Conservation (phyloP, 2,888 invertebrate genomes). For the Disparrhopalites patrizii region DNA sequence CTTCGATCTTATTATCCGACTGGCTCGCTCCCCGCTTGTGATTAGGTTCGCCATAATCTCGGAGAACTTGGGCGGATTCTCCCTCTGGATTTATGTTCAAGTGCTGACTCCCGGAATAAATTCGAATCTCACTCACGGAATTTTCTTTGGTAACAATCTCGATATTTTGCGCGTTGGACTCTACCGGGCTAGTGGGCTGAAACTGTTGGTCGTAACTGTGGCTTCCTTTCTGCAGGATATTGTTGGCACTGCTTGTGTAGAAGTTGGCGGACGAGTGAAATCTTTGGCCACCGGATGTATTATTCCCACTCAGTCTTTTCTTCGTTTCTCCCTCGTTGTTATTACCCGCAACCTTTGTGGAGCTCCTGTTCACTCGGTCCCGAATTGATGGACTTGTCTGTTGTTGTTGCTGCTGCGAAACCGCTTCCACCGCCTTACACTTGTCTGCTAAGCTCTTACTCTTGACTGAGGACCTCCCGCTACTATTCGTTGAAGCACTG, state of each 20-base stretch:
- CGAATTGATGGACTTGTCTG: background rate
- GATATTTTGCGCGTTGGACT: constrained; percentile 38
- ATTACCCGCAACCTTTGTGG: too few species aligned
- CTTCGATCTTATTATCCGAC: constrained; percentile 22
- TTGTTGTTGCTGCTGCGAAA: background rate
- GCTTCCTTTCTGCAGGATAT: too few species aligned
- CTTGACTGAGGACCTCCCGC: background rate
- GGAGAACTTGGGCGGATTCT: constrained; percentile 5
- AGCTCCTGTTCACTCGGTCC: too few species aligned
- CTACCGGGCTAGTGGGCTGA: too few species aligned
- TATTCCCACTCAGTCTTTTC: too few species aligned
- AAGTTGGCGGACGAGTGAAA: too few species aligned
- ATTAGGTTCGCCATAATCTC: background rate
- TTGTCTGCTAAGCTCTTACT: constrained; percentile 44
- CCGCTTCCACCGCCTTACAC: constrained; percentile 36
- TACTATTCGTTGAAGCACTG: background rate
- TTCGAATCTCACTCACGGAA: constrained; percentile 47
- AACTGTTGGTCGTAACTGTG: background rate
- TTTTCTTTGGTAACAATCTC: constrained; percentile 48
- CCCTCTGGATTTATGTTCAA: constrained; percentile 1
- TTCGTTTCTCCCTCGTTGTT: too few species aligned
- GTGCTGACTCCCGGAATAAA: constrained; percentile 36
- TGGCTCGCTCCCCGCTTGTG: background rate
- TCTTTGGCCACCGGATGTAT: too few species aligned
- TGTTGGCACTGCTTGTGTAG: too few species aligned